phyloP scores from a whole-genome alignment of 2,113 vertebrate species.

The Corythornis vintsioides region DNA sequence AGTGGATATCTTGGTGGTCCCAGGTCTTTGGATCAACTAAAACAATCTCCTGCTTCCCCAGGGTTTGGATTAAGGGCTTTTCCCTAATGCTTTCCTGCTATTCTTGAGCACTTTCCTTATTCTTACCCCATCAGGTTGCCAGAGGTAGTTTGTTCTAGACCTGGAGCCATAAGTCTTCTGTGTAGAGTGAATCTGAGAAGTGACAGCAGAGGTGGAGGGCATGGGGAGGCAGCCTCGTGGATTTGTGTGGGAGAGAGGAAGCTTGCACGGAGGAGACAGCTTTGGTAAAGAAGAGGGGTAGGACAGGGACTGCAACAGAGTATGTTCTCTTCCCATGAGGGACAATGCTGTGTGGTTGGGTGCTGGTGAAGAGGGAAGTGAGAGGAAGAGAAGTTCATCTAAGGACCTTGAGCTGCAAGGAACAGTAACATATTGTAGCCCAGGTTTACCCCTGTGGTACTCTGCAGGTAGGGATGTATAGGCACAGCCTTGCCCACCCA shows the following conservation, averaged over 20 bases:
- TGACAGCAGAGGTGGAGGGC: not conserved
- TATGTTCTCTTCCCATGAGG: not conserved
- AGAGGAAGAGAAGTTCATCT: not conserved
- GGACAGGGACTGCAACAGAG: not conserved
- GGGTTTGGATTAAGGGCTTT: slow-evolving; percentile 19
- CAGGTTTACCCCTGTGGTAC: not conserved
- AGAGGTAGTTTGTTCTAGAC: not conserved
- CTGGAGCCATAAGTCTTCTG: not conserved
- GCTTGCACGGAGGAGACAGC: not conserved
- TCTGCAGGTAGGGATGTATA: not conserved
- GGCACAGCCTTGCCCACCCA: not conserved
- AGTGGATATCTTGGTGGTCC: not conserved
- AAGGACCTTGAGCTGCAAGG: not conserved
- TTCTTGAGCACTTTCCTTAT: not conserved
- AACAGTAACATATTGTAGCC: not conserved
- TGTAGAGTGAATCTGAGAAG: not conserved
- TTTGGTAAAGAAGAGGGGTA: not conserved
- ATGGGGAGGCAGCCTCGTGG: not conserved
- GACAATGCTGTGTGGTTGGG: not conserved
- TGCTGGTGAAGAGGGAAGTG: not conserved
- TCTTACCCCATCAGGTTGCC: not conserved
- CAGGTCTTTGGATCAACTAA: not conserved
- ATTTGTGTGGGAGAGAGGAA: not conserved
- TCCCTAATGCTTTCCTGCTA: not conserved
- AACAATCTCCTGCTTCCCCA: not conserved